These are phyloP conservation scores for Vireo griseus DNA, from an alignment of 2,797 vertebrate species.

Conservation along the genomic window DNA sequence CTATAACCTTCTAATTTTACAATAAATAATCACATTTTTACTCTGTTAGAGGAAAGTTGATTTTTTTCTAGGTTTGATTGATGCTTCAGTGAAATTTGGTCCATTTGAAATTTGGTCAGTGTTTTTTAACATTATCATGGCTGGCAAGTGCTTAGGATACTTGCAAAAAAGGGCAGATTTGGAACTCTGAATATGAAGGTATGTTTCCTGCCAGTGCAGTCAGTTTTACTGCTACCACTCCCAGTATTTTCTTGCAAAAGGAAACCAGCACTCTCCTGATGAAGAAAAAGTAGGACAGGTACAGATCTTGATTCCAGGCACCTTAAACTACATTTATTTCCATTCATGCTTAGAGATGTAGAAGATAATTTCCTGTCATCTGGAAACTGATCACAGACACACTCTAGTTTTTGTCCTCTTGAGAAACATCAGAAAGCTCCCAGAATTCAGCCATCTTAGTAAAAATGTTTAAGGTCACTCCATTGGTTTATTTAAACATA, in stretches of 20 bases:
- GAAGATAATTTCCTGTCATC: background rate
- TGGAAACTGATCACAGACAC: fast-evolving
- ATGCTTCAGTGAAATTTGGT: background rate
- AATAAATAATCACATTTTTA: background rate
- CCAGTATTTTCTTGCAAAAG: background rate
- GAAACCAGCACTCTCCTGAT: background rate
- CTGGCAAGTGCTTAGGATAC: background rate
- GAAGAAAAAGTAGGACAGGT: background rate
- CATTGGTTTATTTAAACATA: background rate
- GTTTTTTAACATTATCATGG: background rate
- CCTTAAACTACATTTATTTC: background rate
- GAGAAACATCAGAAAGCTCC: background rate
- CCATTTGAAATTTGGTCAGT: background rate
- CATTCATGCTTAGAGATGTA: background rate
- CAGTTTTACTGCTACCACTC: background rate
- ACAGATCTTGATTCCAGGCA: background rate
- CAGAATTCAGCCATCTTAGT: background rate
- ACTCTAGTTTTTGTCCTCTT: background rate
- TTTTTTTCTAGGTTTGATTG: background rate
- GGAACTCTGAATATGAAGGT: background rate
- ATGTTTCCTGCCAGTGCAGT: background rate
- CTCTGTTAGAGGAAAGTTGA: background rate
- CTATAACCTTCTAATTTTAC: background rate
- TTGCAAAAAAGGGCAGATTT: background rate
- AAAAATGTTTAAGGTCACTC: background rate